Conservation (phyloP, 1,140 invertebrate genomes). For the Lasioglossum baleicum region DNA sequence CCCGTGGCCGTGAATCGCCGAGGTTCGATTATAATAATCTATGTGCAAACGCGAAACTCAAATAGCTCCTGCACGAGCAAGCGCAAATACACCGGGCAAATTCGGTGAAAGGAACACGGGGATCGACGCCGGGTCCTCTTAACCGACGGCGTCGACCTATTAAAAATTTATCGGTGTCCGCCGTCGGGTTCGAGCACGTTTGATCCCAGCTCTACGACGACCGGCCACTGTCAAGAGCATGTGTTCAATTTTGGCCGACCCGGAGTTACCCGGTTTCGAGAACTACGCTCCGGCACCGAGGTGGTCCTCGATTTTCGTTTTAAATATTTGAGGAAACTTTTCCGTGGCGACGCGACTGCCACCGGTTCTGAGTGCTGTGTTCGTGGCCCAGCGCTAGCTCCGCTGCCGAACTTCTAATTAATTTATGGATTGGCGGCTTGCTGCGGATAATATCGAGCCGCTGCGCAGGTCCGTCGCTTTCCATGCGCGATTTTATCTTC, state of each 20-base stretch:
- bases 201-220: not conserved
- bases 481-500: no score
- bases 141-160: not conserved
- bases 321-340: no score
- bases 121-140: not conserved
- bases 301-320: no score
- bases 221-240: not conserved
- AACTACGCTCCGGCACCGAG: no score
- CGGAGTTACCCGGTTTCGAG: not conserved
- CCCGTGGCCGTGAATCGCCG: constrained; percentile 21
- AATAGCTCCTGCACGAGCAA: constrained; percentile 19
- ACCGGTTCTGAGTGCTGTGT: no score
- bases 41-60: constrained; percentile 46
- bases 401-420: no score
- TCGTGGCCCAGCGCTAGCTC: no score
- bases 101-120: constrained; percentile 35
- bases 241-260: constrained; percentile 1
- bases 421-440: no score
- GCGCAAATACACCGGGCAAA: constrained; percentile 42
- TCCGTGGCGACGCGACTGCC: no score
- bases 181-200: not conserved
- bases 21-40: constrained; percentile 48
- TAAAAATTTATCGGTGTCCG: constrained; percentile 34
- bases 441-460: no score
- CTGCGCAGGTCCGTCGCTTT: no score